phyloP scores from a whole-genome alignment of 2,888 invertebrate genomes.

The Pristionchus fissidentatus region DNA sequence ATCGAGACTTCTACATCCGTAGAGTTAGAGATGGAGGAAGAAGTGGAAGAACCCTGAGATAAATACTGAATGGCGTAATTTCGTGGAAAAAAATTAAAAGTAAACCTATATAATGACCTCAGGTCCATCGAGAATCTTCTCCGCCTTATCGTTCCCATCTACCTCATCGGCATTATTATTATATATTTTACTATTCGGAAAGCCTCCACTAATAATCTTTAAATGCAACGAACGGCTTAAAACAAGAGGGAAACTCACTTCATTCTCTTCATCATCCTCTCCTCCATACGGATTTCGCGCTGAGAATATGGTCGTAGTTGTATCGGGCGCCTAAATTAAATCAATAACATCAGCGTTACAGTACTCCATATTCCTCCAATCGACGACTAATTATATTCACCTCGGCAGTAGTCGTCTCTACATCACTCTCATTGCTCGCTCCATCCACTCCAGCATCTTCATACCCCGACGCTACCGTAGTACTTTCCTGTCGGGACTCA shows the following conservation, averaged over 20 bases:
- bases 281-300: slow-evolving; percentile 3
- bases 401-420: neutral
- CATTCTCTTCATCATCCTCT: neutral
- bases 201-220: neutral
- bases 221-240: neutral
- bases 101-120: too few species aligned
- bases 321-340: neutral
- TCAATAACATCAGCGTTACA: too few species aligned
- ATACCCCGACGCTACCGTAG: neutral
- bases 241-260: neutral
- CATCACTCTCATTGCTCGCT: neutral
- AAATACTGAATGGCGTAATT: too few species aligned
- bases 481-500: neutral
- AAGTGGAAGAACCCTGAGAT: neutral
- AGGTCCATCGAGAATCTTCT: too few species aligned
- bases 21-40: neutral
- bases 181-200: neutral
- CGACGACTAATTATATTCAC: too few species aligned
- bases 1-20: neutral
- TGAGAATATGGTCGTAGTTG: neutral
- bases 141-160: neutral
- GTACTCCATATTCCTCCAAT: too few species aligned
- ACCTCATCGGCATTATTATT: neutral
- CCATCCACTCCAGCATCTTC: neutral
- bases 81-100: too few species aligned